A percentile compares a stretch with the other conserved stretches of the same genome.
These are phyloP conservation scores for Huso huso DNA, from an alignment of 2,797 vertebrate species.

Conservation along the genomic window DNA sequence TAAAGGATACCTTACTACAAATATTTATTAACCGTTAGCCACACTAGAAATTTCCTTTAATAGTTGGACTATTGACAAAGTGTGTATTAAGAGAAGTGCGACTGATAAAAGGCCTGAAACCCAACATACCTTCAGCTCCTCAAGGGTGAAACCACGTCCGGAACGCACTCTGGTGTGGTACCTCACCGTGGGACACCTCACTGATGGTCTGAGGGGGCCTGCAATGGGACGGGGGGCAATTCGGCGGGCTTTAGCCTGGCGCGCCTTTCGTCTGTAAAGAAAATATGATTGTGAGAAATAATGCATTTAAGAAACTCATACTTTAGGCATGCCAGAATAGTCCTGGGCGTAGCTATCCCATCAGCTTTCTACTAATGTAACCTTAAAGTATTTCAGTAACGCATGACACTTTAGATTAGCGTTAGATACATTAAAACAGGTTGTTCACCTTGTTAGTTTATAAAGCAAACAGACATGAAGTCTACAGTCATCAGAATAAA, in stretches of 20 bases:
- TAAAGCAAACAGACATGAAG: too few relatives aligned
- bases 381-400: too few relatives aligned
- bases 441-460: fast-evolving
- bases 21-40: too few relatives aligned
- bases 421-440: too few relatives aligned
- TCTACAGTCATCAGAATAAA: constrained; percentile 38
- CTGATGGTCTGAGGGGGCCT: constrained; percentile 81
- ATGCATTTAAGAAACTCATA: too few relatives aligned
- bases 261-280: constrained; percentile 74
- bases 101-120: background rate
- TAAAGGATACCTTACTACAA: too few relatives aligned
- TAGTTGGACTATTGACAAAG: constrained; percentile 24
- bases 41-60: too few relatives aligned
- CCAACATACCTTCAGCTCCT: constrained; percentile 79
- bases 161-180: constrained; percentile 89
- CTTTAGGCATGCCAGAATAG: too few relatives aligned
- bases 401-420: too few relatives aligned
- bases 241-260: constrained; percentile 81
- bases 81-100: background rate
- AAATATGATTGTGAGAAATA: fast-evolving
- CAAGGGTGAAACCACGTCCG: constrained; percentile 89
- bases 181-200: constrained; percentile 83
- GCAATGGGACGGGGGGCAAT: constrained; percentile 84
- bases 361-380: too few relatives aligned
- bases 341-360: too few relatives aligned